Evolutionary conservation across 2,888 invertebrate genomes (phyloP), one percentile per base, ranked within the genome.

Genomic region (Cheilosia scutellata): DNA sequence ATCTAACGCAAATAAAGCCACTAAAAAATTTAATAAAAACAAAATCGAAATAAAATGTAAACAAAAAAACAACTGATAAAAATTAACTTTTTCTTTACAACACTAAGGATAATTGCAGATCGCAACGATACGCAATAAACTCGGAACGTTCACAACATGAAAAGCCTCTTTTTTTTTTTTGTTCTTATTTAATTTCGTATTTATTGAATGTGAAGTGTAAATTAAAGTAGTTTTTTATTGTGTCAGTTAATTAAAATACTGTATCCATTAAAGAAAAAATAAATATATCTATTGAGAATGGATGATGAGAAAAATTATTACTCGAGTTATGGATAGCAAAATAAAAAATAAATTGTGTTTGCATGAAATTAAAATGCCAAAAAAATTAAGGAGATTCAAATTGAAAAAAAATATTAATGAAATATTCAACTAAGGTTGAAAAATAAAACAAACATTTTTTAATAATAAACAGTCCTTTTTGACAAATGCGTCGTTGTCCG

Each of bases 71-170:
- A 51, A 51, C 25, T 51, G 4, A 25, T 25, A 7, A 37, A 77
- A 71, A 77, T 40, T 9, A 66, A 66, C 7, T 44, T 53, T 74
- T 20, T 72, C 71, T 55, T 74, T 72, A 86, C 86, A 86, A 86
- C 86, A 86, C 86, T 86, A 86, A 86, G 68, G 47, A 80, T 51
- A 86, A 82, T 86, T 86, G 86, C 86, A 77, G 71, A 72, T 86
- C 66, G 86, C 86, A 86, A 86, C 75, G 80, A 86, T 86, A 86
- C 86, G 86, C 82, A 82, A 77, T 86, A 82, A 86, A 86, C 86
- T 86, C 86, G 86, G 86, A 86, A 86, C 86, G 86, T 82, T 82
- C 86, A 86, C 86, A 86, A 86, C 86, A 86, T 82, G 86, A 86
- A 86, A 86, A 86, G 86, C 86, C 72, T 86, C 66, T 75, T 76